phyloP scores from a whole-genome alignment of 1,140 invertebrate species.

The Drosophila subpulchrella region DNA sequence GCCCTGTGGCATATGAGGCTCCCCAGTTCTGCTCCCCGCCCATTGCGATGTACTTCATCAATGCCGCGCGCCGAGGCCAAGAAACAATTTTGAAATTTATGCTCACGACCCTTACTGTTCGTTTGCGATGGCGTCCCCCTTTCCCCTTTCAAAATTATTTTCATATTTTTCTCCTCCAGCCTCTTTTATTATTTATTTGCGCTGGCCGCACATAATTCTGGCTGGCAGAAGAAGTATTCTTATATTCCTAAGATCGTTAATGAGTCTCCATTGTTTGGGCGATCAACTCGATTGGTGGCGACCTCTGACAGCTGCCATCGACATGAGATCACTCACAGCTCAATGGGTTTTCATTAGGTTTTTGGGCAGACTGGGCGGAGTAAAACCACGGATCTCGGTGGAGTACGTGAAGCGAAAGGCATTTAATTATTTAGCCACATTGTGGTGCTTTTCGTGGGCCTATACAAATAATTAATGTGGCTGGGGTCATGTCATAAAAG shows the following conservation, averaged over 20 bases:
- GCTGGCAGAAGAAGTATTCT: constrained; percentile 29
- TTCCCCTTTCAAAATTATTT: constrained; percentile 34
- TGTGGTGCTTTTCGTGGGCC: constrained; percentile 21
- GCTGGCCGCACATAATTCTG: constrained; percentile 27
- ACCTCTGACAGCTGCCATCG: constrained; percentile 48
- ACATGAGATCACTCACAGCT: constrained; percentile 44
- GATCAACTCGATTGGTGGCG: constrained; percentile 49
- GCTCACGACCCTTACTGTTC: constrained; percentile 74
- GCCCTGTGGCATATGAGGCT: constrained; percentile 78
- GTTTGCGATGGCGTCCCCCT: constrained; percentile 28
- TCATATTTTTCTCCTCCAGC: constrained; percentile 22
- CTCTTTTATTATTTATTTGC: constrained; percentile 51
- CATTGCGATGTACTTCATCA: constrained; percentile 66
- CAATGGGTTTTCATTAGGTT: constrained; percentile 42
- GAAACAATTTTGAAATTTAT: constrained; percentile 81
- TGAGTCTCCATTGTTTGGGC: constrained; percentile 53
- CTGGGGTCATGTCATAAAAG: not conserved
- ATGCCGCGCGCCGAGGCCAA: constrained; percentile 57
- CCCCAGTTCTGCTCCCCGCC: constrained; percentile 9
- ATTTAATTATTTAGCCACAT: constrained; percentile 27
- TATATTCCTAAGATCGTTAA: constrained; percentile 56
- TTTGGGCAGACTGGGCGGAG: constrained; percentile 9
- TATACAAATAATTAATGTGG: constrained; percentile 26
- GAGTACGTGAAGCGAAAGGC: constrained; percentile 9
- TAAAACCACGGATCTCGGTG: not conserved